Evolutionary conservation across 64 coral and sea anemone species (phyloP).

Genomic region (Pocillopora damicornis): DNA sequence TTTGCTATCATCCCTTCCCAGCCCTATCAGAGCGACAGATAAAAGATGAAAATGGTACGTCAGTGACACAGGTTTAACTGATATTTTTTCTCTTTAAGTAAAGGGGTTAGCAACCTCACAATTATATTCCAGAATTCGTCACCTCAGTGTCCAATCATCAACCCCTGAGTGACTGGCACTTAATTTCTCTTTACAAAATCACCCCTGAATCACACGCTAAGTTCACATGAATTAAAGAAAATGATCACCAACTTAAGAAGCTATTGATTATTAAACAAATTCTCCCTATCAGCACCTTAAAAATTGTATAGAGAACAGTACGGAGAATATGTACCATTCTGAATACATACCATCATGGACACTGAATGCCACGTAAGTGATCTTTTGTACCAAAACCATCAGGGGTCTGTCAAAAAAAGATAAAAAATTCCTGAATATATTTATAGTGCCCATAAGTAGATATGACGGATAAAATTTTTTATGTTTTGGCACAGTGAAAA

Average conservation of each 20-base stretch:
- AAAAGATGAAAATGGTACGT: neutral
- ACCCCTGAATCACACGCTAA: no score
- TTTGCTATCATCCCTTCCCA: constrained; percentile 44
- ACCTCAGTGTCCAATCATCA: no score
- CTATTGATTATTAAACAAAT: no score
- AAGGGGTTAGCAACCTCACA: neutral
- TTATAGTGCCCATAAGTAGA: neutral
- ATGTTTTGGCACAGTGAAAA: neutral
- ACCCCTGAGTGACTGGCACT: no score
- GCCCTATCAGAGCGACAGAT: neutral
- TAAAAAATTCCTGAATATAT: neutral
- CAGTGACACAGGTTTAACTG: neutral
- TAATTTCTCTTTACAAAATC: no score
- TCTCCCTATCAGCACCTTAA: neutral
- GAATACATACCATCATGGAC: constrained; percentile 76
- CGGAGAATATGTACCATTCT: neutral
- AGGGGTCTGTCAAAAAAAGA: constrained; percentile 57
- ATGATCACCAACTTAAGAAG: no score
- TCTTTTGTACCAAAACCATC: constrained; percentile 79
- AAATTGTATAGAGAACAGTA: neutral
- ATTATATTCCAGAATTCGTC: neutral
- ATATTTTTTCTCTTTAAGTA: neutral
- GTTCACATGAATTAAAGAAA: no score
- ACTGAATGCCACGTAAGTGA: constrained; percentile 77
- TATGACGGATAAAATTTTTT: neutral